Conservation (phyloP, 2,888 invertebrate genomes). For the Papilio gigon region DNA sequence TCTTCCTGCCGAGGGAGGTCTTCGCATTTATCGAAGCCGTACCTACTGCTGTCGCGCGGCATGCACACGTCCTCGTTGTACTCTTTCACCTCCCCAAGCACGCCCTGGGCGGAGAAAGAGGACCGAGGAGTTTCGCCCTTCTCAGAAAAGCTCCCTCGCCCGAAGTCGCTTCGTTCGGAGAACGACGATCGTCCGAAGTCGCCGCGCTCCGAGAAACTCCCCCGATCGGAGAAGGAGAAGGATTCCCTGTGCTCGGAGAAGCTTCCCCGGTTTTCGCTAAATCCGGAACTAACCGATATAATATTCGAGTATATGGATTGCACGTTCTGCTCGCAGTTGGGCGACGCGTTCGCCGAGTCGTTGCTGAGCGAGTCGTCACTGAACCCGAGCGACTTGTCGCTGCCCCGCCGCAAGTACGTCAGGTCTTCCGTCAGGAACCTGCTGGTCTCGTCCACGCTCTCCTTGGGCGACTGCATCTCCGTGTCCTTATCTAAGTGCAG, state of each 20-base stretch:
- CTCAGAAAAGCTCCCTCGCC: constrained; percentile 73
- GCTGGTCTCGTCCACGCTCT: constrained; percentile 56
- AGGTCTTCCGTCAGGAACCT: constrained; percentile 63
- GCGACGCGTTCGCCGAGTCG: constrained; percentile 82
- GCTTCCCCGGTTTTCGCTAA: constrained; percentile 81
- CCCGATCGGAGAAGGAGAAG: constrained; percentile 76
- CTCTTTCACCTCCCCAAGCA: constrained; percentile 73
- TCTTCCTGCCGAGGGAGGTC: constrained; percentile 60
- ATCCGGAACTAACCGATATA: constrained; percentile 83
- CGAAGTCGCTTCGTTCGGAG: constrained; percentile 83
- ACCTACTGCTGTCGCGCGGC: constrained; percentile 65
- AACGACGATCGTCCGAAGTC: constrained; percentile 73
- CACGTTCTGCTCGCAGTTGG: constrained; percentile 79
- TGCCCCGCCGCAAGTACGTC: constrained; percentile 84
- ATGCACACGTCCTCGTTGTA: constrained; percentile 72
- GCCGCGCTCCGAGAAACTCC: constrained; percentile 76
- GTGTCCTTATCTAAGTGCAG: constrained; percentile 55
- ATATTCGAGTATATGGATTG: constrained; percentile 79
- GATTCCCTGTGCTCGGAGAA: constrained; percentile 77
- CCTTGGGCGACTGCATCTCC: constrained; percentile 72
- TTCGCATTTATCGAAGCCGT: constrained; percentile 65
- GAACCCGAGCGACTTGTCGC: constrained; percentile 87
- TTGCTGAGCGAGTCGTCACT: constrained; percentile 89
- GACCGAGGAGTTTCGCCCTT: constrained; percentile 76
- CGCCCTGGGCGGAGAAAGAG: constrained; percentile 75